Percentiles rank a stretch among this genome's conserved stretches.
Conservation (phyloP, 2,888 invertebrate genomes). For the Graphium colonna region DNA sequence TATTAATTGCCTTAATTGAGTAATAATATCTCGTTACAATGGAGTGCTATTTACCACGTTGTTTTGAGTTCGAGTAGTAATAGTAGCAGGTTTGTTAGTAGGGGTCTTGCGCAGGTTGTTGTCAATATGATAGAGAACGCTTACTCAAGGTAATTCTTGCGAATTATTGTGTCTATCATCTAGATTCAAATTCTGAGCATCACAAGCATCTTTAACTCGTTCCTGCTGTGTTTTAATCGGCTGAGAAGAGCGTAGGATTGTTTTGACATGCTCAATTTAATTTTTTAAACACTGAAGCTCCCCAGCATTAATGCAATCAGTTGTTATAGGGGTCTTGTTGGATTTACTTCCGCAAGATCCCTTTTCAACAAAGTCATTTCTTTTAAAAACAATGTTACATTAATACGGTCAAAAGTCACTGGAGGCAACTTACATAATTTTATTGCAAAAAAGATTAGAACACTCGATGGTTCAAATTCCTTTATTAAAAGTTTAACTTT, state of each 20-base stretch:
- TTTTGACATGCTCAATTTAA: not conserved
- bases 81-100: no score
- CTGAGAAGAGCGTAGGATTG: not conserved
- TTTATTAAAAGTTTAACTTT: no score
- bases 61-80: no score
- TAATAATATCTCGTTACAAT: not conserved
- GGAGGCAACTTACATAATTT: not conserved
- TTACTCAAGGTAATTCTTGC: no score
- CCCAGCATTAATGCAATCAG: not conserved
- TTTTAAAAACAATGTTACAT: not conserved
- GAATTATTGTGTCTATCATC: no score
- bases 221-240: not conserved
- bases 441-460: not conserved
- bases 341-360: not conserved
- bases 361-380: not conserved
- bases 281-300: not conserved
- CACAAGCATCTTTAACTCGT: not conserved
- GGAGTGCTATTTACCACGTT: no score
- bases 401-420: not conserved
- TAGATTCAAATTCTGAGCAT: not conserved
- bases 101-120: no score
- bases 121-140: no score
- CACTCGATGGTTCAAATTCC: not conserved
- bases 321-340: not conserved
- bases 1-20: not conserved